Conservation (phyloP, 2,888 invertebrate species). For the Heterodera filipjevi region DNA sequence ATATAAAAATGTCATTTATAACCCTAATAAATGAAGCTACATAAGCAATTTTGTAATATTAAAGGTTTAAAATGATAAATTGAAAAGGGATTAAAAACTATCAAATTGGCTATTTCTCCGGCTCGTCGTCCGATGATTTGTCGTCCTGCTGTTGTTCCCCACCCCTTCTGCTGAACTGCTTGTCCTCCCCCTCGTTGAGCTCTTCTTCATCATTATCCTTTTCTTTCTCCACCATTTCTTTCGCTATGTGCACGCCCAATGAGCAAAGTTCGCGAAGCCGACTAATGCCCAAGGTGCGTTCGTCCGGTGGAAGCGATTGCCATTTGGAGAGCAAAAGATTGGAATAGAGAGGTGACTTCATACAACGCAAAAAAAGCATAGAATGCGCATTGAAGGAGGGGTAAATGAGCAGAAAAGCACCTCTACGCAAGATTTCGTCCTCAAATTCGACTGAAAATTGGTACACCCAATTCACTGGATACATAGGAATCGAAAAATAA, state of each 20-base stretch:
- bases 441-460: conserved; percentile 66
- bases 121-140: too few species aligned
- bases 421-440: conserved; percentile 68
- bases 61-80: too few species aligned
- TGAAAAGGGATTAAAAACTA: too few species aligned
- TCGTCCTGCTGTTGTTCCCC: background rate
- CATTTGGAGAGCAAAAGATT: conserved; percentile 58
- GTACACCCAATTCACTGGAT: background rate
- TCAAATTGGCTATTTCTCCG: too few species aligned
- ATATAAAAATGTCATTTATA: too few species aligned
- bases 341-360: conserved; percentile 60
- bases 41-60: too few species aligned
- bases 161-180: background rate
- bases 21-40: too few species aligned
- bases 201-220: background rate
- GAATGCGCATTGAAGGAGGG: conserved; percentile 64
- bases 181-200: conserved; percentile 8
- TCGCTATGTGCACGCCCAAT: conserved; percentile 33
- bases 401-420: conserved; percentile 68
- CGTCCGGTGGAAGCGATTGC: conserved; percentile 41
- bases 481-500: background rate
- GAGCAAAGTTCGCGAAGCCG: conserved; percentile 25
- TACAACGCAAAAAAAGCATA: conserved; percentile 54
- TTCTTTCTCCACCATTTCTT: conserved; percentile 1
- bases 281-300: conserved; percentile 26